Base-by-base conservation (phyloP, 2,113 vertebrate genomes). In the Melanostigma gelatinosum region DNA sequence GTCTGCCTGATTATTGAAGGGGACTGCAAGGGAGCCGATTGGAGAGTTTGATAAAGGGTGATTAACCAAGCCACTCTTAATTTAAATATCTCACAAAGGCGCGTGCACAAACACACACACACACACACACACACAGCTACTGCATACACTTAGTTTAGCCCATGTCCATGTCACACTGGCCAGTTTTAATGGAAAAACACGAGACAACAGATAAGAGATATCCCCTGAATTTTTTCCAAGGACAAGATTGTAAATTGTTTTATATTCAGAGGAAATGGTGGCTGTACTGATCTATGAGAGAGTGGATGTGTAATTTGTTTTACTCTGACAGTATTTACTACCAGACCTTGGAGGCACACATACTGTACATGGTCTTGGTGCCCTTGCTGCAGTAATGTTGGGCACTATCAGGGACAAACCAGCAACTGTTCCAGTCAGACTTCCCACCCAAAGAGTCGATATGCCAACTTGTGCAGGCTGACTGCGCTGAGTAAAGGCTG, bases 1-100 rank as follows among this genome's bases (percentile, higher is more conserved):
- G 78, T 88, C 80, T 75, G 75, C 50, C 80, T 79, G 78, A 79
- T 84, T 54, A 34, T 79, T 76, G 75, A 85, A 85, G 58, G 52
- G 70, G 64, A 50, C 86, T 54, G 74, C 79, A 68, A 71, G 71
- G 72, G 48, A 90, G 69, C 76, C 6, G 78, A 89, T 85, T 82
- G 84, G 42, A 88, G 71, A 6, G 18, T 75, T 79, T 87, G 89
- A 92, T 88, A 89, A 90, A 80, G 72, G 42, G 66, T 84, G 77
- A 92, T 92, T 89, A 88, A 80, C 80, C 60, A 60, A 74, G 75
- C 66, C 46, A 61, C 72, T 79, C 48, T 78, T 84, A 77, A 81
- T 80, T 83, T 63, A 79, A 82, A 84, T 82, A 77, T 75, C 72
- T 71, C 64, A 24, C 46, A 54, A 71, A 76, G 62, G 27, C 27